Conservation (phyloP, 2,888 invertebrate genomes). For the Papilio demoleus region DNA sequence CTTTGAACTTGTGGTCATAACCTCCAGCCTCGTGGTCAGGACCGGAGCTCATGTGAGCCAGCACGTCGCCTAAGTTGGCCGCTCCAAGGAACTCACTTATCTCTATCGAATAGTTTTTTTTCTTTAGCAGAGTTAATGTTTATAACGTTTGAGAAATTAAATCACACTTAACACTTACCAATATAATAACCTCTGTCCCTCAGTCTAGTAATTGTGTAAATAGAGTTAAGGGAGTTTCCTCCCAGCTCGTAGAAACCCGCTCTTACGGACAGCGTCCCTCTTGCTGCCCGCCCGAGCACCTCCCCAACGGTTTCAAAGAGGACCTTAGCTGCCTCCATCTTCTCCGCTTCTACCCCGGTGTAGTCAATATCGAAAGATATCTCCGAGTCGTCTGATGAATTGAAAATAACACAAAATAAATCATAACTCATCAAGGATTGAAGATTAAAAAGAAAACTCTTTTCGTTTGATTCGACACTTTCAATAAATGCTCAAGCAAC, state of each 20-base stretch:
- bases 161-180: too few species aligned
- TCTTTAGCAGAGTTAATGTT: too few species aligned
- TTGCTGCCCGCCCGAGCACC: slow-evolving; percentile 86
- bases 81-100: slow-evolving; percentile 92
- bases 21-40: slow-evolving; percentile 51
- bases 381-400: slow-evolving; percentile 73
- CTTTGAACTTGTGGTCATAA: slow-evolving; percentile 64
- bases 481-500: too few species aligned
- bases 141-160: too few species aligned
- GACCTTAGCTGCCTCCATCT: slow-evolving; percentile 85
- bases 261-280: slow-evolving; percentile 84
- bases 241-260: slow-evolving; percentile 93
- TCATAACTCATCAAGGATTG: too few species aligned
- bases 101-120: slow-evolving; percentile 61
- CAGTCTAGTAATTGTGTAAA: slow-evolving; percentile 90
- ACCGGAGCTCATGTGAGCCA: slow-evolving; percentile 82
- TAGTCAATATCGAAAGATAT: slow-evolving; percentile 87
- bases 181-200: slow-evolving; percentile 91
- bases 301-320: slow-evolving; percentile 90
- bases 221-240: slow-evolving; percentile 94
- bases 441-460: too few species aligned
- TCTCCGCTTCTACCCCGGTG: slow-evolving; percentile 83
- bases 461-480: too few species aligned
- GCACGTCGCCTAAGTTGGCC: slow-evolving; percentile 86
- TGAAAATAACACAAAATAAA: background rate